These are phyloP conservation scores for Drosophila busckii DNA, from an alignment of 1,140 invertebrate species.

Conservation along the genomic window DNA sequence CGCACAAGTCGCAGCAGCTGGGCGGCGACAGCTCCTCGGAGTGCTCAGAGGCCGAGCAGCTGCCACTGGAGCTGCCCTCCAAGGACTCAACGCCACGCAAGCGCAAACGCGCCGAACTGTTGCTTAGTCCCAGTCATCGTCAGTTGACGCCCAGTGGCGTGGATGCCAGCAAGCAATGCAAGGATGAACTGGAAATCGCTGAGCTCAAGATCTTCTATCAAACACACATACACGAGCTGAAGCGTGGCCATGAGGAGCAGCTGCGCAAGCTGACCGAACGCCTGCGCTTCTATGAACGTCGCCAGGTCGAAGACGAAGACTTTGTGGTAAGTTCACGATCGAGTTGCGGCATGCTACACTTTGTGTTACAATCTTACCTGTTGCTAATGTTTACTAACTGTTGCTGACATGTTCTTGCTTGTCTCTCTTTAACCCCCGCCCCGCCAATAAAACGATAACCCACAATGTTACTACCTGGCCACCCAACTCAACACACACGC, in stretches of 20 bases:
- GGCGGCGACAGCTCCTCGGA: constrained; percentile 63
- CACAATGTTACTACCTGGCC: constrained; percentile 52
- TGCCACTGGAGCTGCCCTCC: constrained; percentile 49
- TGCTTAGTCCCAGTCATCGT: constrained; percentile 70
- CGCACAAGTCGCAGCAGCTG: constrained; percentile 82
- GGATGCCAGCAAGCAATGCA: too few relatives aligned
- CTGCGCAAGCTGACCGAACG: constrained; percentile 56
- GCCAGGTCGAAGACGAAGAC: constrained; percentile 70
- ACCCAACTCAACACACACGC: constrained; percentile 40
- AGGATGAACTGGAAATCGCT: constrained; percentile 40
- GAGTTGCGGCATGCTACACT: background rate
- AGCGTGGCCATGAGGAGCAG: constrained; percentile 49
- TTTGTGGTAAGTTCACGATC: constrained; percentile 46
- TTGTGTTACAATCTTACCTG: background rate
- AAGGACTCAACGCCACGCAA: constrained; percentile 64
- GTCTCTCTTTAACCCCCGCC: constrained; percentile 59
- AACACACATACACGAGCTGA: constrained; percentile 63
- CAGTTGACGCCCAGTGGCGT: constrained; percentile 65
- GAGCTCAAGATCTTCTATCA: constrained; percentile 70
- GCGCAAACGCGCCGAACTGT: constrained; percentile 56
- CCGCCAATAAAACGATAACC: constrained; percentile 51
- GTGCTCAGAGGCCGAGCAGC: constrained; percentile 61
- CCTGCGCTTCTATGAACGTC: constrained; percentile 59
- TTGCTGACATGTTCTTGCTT: constrained; percentile 64
- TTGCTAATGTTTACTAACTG: constrained; percentile 36